Percentiles rank a stretch among this genome's conserved stretches.
Evolutionary conservation across 2,113 vertebrate species (phyloP).

Genomic region (Chaenogobius annularis): DNA sequence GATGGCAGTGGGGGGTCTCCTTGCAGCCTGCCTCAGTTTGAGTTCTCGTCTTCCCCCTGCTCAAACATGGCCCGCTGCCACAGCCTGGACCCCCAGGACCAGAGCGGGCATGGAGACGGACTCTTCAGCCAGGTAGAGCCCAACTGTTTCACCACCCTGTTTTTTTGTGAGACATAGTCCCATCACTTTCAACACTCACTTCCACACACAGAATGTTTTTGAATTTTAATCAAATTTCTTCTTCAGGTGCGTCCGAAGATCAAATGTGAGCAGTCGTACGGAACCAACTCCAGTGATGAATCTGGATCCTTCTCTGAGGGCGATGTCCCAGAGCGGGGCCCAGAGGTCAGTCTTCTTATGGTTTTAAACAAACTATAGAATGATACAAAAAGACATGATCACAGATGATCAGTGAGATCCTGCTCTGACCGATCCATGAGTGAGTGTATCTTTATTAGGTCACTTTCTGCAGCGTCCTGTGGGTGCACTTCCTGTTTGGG

Average conservation of each 20-base stretch:
- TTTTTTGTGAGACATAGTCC: too few species aligned
- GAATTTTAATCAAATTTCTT: not conserved
- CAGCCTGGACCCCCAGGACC: slow-evolving; percentile 88
- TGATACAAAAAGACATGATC: too few species aligned
- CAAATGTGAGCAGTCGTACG: slow-evolving; percentile 99
- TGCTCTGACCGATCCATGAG: not conserved
- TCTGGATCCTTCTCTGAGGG: slow-evolving; percentile 98
- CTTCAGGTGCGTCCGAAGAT: slow-evolving; percentile 86
- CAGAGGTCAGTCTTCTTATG: slow-evolving; percentile 84
- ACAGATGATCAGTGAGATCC: too few species aligned
- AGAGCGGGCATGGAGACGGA: slow-evolving; percentile 83
- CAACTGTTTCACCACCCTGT: not conserved
- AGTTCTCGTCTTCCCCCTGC: slow-evolving; percentile 97
- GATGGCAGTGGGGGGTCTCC: slow-evolving; percentile 95
- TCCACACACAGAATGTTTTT: too few species aligned
- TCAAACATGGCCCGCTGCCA: slow-evolving; percentile 91
- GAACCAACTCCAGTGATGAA: slow-evolving; percentile 98
- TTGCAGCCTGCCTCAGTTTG: slow-evolving; percentile 95
- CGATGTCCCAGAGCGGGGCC: slow-evolving; percentile 92
- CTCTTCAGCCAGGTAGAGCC: slow-evolving; percentile 84
- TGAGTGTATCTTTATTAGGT: not conserved
- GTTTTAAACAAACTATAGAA: not conserved
- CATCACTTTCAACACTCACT: too few species aligned
- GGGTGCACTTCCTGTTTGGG: not conserved
- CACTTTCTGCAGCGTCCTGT: slow-evolving; percentile 9